A percentile compares a stretch with the other conserved stretches of the same genome.
These are phyloP conservation scores for Pseudochaenichthys georgianus DNA, from an alignment of 2,797 vertebrate genomes.

Conservation along the genomic window DNA sequence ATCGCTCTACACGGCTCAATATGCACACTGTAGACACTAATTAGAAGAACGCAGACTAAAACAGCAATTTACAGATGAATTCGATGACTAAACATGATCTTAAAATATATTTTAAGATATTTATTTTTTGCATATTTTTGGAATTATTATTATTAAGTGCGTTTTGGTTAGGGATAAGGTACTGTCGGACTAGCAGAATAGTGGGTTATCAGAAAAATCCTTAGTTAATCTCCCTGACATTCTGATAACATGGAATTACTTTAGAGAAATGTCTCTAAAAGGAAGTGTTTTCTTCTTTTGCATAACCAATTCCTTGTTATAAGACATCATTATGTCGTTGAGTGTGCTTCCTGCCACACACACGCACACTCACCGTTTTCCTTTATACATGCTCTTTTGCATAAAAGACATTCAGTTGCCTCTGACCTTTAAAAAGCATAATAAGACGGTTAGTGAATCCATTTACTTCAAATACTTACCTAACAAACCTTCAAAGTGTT, in stretches of 20 bases:
- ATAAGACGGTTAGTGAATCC: slow-evolving; percentile 9
- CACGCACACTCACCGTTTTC: slow-evolving; percentile 10
- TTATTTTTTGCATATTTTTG: too few relatives aligned
- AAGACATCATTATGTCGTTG: background rate
- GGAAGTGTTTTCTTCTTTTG: background rate
- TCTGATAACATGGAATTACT: background rate
- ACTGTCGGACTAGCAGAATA: too few relatives aligned
- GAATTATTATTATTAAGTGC: too few relatives aligned
- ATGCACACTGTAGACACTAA: too few relatives aligned
- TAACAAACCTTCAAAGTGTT: too few relatives aligned
- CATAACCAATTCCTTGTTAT: slow-evolving; percentile 4
- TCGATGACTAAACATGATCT: too few relatives aligned
- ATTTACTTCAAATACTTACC: background rate
- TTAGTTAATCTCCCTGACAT: background rate
- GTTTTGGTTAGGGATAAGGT: too few relatives aligned
- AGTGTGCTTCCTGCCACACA: background rate
- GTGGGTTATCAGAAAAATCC: too few relatives aligned
- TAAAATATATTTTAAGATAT: too few relatives aligned
- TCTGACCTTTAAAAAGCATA: slow-evolving; percentile 15
- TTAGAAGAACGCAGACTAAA: too few relatives aligned
- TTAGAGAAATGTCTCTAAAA: slow-evolving; percentile 5
- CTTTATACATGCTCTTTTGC: slow-evolving; percentile 23
- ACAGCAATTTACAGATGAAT: too few relatives aligned
- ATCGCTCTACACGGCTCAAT: too few relatives aligned
- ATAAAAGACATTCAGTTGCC: slow-evolving; percentile 6